Percentiles rank a stretch among this genome's conserved stretches.
These are phyloP conservation scores for Pristionchus entomophagus DNA, from an alignment of 2,888 invertebrate species.

Conservation along the genomic window DNA sequence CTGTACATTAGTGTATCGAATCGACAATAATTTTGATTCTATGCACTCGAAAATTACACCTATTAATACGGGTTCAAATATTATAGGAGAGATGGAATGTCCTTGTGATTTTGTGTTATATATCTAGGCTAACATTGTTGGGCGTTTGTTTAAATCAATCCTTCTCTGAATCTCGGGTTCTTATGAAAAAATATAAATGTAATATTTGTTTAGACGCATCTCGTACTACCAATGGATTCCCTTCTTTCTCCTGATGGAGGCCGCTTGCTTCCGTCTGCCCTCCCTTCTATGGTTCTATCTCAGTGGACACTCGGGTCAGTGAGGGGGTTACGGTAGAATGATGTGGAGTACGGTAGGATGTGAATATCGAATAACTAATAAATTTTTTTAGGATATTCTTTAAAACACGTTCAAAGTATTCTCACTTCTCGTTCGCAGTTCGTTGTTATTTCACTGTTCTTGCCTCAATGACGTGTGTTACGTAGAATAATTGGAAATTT, in stretches of 20 bases:
- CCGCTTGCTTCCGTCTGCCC: slow-evolving; percentile 75
- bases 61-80: too few relatives aligned
- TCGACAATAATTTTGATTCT: too few relatives aligned
- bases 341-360: too few relatives aligned
- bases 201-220: neutral
- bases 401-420: too few relatives aligned
- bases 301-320: slow-evolving; percentile 72
- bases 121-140: neutral
- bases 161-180: too few relatives aligned
- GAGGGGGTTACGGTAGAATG: too few relatives aligned
- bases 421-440: too few relatives aligned
- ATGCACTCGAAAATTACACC: too few relatives aligned
- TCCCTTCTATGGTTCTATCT: slow-evolving; percentile 74
- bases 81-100: neutral
- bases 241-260: slow-evolving; percentile 74
- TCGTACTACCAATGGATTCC: slow-evolving; percentile 69
- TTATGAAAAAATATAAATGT: neutral
- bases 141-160: too few relatives aligned
- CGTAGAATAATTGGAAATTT: neutral
- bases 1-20: too few relatives aligned
- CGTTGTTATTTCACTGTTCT: neutral
- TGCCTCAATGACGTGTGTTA: neutral
- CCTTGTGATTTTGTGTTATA: neutral
- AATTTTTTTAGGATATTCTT: too few relatives aligned
- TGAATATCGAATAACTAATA: too few relatives aligned